Evolutionary conservation across 1,140 invertebrate genomes (phyloP).

Genomic region (Eriosoma lanigerum): DNA sequence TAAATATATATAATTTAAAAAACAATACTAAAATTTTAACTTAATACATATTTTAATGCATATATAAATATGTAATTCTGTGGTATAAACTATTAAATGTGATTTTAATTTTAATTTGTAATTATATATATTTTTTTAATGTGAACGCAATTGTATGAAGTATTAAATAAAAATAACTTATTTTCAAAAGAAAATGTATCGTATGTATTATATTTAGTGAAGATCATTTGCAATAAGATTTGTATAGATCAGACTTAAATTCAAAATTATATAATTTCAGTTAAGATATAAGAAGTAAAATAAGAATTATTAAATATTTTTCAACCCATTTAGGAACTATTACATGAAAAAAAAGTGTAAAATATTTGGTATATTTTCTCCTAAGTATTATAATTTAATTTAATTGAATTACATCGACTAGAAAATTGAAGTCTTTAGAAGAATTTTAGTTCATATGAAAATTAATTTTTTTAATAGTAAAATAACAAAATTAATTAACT

Average conservation of each 20-base stretch:
- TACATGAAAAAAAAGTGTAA: slow-evolving; percentile 9
- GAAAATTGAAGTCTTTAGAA: slow-evolving; percentile 47
- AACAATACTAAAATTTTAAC: no score
- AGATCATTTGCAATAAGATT: neutral
- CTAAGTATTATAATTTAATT: slow-evolving; percentile 23
- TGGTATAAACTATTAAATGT: no score
- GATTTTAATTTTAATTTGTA: no score
- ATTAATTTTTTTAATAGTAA: slow-evolving; percentile 6
- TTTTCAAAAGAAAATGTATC: no score
- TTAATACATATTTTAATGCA: no score
- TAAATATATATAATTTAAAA: no score
- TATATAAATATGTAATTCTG: no score
- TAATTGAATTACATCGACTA: slow-evolving; percentile 35
- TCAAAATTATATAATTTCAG: neutral
- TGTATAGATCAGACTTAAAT: neutral
- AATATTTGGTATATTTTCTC: slow-evolving; percentile 35
- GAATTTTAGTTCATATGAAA: neutral
- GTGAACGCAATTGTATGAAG: no score
- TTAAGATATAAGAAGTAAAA: neutral
- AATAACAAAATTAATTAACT: slow-evolving; percentile 3
- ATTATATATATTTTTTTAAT: no score
- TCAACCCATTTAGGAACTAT: slow-evolving; percentile 41
- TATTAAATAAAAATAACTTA: no score
- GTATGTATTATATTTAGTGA: neutral
- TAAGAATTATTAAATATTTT: neutral